phyloP scores from a whole-genome alignment of 2,888 invertebrate genomes.

The Falcaria lacertinaria region DNA sequence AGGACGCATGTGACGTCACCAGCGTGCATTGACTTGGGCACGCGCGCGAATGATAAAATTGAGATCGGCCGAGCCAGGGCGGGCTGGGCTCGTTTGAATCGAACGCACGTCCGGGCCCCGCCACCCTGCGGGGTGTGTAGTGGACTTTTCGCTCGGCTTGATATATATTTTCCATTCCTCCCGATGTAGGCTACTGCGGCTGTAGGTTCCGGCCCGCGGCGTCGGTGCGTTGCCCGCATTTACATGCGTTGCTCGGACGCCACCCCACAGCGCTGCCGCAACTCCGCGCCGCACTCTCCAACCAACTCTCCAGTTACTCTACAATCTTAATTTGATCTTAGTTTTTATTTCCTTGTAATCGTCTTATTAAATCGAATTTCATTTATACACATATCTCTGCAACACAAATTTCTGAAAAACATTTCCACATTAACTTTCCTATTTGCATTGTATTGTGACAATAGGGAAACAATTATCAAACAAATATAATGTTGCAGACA shows the following conservation, averaged over 20 bases:
- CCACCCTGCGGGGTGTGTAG: conserved; percentile 67
- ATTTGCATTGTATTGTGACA: too few relatives aligned
- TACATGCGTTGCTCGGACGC: conserved; percentile 57
- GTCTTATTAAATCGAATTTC: too few relatives aligned
- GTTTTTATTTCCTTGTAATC: too few relatives aligned
- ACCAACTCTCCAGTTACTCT: conserved; percentile 8
- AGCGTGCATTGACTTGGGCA: conserved; percentile 23
- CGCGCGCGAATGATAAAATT: conserved; percentile 38
- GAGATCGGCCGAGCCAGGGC: conserved; percentile 38
- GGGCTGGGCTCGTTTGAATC: conserved; percentile 73
- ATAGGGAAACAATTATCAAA: too few relatives aligned
- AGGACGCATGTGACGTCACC: conserved; percentile 5
- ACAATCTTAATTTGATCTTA: not conserved
- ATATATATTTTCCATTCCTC: conserved; percentile 78
- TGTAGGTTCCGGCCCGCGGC: conserved; percentile 53
- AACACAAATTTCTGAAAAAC: too few relatives aligned
- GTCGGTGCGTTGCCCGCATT: conserved; percentile 47
- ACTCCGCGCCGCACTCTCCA: conserved; percentile 8
- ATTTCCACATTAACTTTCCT: too few relatives aligned
- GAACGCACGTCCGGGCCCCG: conserved; percentile 73
- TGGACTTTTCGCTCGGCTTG: conserved; percentile 78
- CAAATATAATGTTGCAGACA: too few relatives aligned
- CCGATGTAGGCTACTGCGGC: conserved; percentile 66
- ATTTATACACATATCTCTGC: too few relatives aligned
- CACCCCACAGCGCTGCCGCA: conserved; percentile 31